Evolutionary conservation across 2,113 vertebrate species (phyloP).

Genomic region (Gobius niger): DNA sequence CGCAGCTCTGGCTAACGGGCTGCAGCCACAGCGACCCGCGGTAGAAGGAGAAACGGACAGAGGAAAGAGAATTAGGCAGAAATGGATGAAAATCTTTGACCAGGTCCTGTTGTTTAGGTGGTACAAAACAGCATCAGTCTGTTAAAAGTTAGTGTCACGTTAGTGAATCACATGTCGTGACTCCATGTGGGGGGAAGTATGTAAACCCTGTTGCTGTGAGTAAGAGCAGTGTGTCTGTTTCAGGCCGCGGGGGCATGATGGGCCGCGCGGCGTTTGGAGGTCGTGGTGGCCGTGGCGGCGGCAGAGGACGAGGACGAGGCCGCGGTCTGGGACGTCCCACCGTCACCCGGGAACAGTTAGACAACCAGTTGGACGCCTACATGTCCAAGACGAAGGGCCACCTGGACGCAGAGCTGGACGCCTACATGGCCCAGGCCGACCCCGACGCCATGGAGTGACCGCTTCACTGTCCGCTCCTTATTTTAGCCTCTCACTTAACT

Average conservation of each 20-base stretch:
- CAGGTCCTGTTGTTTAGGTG: too few relatives aligned
- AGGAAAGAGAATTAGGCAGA: too few relatives aligned
- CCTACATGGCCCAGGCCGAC: constrained; percentile 97
- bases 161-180: too few relatives aligned
- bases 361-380: constrained; percentile 96
- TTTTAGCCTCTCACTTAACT: not conserved
- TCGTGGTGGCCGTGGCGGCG: constrained; percentile 75
- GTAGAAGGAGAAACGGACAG: too few relatives aligned
- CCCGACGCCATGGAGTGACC: constrained; percentile 86
- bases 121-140: too few relatives aligned
- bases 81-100: too few relatives aligned
- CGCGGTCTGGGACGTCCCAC: constrained; percentile 77
- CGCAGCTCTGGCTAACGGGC: too few relatives aligned
- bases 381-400: constrained; percentile 99
- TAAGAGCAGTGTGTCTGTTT: not conserved
- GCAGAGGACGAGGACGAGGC: constrained; percentile 85
- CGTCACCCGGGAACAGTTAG: constrained; percentile 92
- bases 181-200: too few relatives aligned
- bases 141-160: too few relatives aligned
- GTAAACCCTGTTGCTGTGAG: too few relatives aligned
- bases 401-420: constrained; percentile 94
- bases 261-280: constrained; percentile 84
- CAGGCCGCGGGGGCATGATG: constrained; percentile 86
- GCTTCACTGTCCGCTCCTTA: not conserved
- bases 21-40: too few relatives aligned